These are phyloP conservation scores for Brachylomia viminalis DNA, from an alignment of 2,888 invertebrate species.

Conservation along the genomic window DNA sequence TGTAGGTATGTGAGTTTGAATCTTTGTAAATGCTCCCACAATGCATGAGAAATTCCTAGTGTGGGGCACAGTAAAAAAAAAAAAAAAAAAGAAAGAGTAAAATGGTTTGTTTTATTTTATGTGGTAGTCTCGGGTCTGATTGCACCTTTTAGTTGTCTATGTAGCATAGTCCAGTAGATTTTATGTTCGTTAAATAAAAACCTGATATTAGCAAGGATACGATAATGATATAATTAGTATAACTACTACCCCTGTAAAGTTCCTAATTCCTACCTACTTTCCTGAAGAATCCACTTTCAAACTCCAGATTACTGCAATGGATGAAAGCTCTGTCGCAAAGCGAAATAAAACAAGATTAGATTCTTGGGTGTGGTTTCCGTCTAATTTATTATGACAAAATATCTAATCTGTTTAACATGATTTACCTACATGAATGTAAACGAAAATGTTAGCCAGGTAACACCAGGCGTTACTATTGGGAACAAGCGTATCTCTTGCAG, in stretches of 20 bases:
- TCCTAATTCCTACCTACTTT: background rate
- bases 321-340: background rate
- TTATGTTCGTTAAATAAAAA: too few relatives aligned
- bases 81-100: too few relatives aligned
- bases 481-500: slow-evolving; percentile 79
- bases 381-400: slow-evolving; percentile 19
- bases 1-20: too few relatives aligned
- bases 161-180: too few relatives aligned
- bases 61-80: too few relatives aligned
- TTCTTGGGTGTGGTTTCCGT: background rate
- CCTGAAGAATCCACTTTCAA: background rate
- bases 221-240: too few relatives aligned
- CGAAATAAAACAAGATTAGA: background rate
- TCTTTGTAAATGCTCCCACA: too few relatives aligned
- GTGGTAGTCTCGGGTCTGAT: too few relatives aligned
- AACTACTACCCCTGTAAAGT: background rate
- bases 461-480: slow-evolving; percentile 69
- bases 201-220: too few relatives aligned
- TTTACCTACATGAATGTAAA: slow-evolving; percentile 22
- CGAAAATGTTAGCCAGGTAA: slow-evolving; percentile 62
- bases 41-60: too few relatives aligned
- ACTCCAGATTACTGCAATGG: background rate
- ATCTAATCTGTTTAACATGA: slow-evolving; percentile 33
- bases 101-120: background rate
- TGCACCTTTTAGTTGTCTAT: too few relatives aligned